phyloP scores from a whole-genome alignment of 2,113 vertebrate genomes.

The Pluvianellus socialis region DNA sequence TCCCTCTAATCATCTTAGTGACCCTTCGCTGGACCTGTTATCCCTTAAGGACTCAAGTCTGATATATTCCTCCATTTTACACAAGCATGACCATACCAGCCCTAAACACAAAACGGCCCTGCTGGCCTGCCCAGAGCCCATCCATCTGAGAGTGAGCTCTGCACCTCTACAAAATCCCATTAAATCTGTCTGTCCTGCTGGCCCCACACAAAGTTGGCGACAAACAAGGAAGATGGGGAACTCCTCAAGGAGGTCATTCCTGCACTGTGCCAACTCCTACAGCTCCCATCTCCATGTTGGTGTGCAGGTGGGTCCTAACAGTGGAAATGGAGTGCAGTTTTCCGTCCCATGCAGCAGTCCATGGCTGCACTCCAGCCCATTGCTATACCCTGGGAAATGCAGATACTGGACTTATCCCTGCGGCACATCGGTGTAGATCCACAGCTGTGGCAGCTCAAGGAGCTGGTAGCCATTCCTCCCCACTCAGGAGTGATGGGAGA shows the following conservation, averaged over 20 bases:
- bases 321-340: not conserved
- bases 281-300: not conserved
- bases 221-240: not conserved
- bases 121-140: not conserved
- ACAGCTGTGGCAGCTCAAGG: not conserved
- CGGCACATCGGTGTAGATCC: not conserved
- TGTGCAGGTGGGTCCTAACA: not conserved
- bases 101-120: not conserved
- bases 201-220: not conserved
- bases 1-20: too few relatives aligned
- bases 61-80: not conserved
- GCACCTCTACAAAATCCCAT: not conserved
- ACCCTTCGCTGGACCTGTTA: too few relatives aligned
- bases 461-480: not conserved
- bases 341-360: not conserved
- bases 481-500: not conserved
- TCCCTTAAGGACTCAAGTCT: not conserved
- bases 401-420: not conserved
- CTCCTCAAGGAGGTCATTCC: not conserved
- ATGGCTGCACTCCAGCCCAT: not conserved
- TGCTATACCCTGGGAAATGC: not conserved
- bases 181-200: not conserved
- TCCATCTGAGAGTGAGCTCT: not conserved
- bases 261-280: not conserved
- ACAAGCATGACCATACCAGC: not conserved